Conservation (phyloP, 2,797 vertebrate species). For the Myoxocephalus aenaeus region DNA sequence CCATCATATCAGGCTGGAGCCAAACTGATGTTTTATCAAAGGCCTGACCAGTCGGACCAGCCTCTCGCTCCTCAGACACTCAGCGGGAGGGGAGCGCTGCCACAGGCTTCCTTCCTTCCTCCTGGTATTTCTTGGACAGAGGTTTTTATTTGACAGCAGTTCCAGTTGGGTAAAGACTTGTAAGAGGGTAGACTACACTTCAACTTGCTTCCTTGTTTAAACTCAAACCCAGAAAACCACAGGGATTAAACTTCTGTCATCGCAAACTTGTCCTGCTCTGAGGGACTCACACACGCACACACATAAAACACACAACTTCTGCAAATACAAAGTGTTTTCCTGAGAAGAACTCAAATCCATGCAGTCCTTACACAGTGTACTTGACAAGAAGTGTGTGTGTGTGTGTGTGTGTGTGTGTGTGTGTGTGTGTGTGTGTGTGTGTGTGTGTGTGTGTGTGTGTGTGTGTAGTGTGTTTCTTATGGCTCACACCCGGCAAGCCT, state of each 20-base stretch:
- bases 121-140: constrained; percentile 46
- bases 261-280: constrained; percentile 46
- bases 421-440: constrained; percentile 16
- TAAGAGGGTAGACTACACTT: constrained; percentile 46
- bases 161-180: constrained; percentile 66
- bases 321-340: constrained; percentile 43
- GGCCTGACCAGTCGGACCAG: constrained; percentile 42
- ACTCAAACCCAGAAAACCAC: constrained; percentile 62
- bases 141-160: constrained; percentile 67
- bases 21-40: constrained; percentile 65
- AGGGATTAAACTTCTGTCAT: constrained; percentile 72
- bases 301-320: constrained; percentile 25
- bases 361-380: constrained; percentile 28
- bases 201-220: constrained; percentile 63
- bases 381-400: constrained; percentile 52
- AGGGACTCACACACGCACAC: constrained; percentile 35
- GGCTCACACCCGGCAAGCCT: constrained; percentile 43
- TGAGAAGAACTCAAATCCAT: constrained; percentile 46
- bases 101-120: constrained; percentile 45
- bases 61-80: constrained; percentile 33
- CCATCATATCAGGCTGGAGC: constrained; percentile 56
- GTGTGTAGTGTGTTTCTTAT: constrained; percentile 9
- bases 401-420: constrained; percentile 22
- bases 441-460: constrained; percentile 8
- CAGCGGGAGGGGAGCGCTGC: constrained; percentile 32